Base-by-base conservation (phyloP, 2,888 invertebrate genomes). In the Oscheius sp. region DNA sequence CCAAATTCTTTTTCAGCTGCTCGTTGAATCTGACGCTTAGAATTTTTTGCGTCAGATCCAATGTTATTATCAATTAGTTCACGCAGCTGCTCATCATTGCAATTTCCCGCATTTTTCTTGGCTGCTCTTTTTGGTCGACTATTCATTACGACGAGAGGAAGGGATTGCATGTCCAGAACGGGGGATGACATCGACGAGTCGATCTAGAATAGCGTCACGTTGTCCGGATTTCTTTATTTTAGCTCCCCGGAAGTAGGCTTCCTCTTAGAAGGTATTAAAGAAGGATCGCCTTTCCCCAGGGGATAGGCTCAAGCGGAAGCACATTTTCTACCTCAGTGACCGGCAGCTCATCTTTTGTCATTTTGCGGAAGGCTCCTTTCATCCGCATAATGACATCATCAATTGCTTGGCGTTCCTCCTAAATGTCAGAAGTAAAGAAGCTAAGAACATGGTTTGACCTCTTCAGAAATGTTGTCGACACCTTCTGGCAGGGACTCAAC, bases 1-100 rank as follows among this genome's bases (percentile, higher is more conserved):
- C 78, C 79, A 53, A 81, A 79, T 25, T 82, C 82, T 59, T 84
- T 80, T 61, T 85, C 86, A 1, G 86, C 84, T 5, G 85, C 85
- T 66, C 78, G 79, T 77, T 86, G 86, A 69, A 86, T 86, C 9
- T 80, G 82, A 35, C 86, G 72, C 68, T 86, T 86, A 25, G 85
- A 85, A 2, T 66, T 77, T 45, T 85, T 81, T 16, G 83, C 81
- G 69, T 86, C 85, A 16, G 79, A 79, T 45, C 75, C 77, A 29
- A 86, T 86, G 72, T 86, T 82, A 83, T 86, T 52, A n/a, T 46
- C 29, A 66, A 66, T 66, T 29, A 66, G 23, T 27, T 49, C 49
- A 18, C 66, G 49, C 27, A 66, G 29, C 49, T 49, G 46, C 27
- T 66, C 66, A 27, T 66, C 66, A 49, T 66, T 66, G 49, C 66